Conservation (phyloP, 2,888 invertebrate genomes). For the Tridacna gigas region DNA sequence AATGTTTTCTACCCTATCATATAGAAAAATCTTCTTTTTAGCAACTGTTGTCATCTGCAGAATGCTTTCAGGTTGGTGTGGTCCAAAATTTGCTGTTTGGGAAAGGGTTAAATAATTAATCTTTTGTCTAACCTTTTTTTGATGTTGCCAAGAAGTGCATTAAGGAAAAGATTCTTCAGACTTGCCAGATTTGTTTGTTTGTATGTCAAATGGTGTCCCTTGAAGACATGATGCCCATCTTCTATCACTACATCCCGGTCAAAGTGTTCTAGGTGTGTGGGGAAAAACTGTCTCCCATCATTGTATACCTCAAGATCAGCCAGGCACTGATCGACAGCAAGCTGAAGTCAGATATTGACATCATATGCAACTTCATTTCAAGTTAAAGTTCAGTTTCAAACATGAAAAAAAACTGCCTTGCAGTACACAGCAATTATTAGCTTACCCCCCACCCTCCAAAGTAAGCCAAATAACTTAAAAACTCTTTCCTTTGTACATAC, state of each 20-base stretch:
- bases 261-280: slow-evolving; percentile 26
- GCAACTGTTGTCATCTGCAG: too few relatives aligned
- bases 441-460: too few relatives aligned
- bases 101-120: too few relatives aligned
- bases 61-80: too few relatives aligned
- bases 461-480: too few relatives aligned
- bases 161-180: too few relatives aligned
- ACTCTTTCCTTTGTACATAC: too few relatives aligned
- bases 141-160: too few relatives aligned
- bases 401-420: not conserved
- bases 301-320: slow-evolving; percentile 32
- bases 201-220: slow-evolving; percentile 16
- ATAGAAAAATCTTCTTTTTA: too few relatives aligned
- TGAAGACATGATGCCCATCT: slow-evolving; percentile 27
- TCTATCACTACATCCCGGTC: not conserved
- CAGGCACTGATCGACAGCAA: slow-evolving; percentile 35
- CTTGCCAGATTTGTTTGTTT: slow-evolving; percentile 8
- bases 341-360: slow-evolving; percentile 12
- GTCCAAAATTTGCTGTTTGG: too few relatives aligned
- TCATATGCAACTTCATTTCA: not conserved
- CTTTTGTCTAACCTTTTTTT: too few relatives aligned
- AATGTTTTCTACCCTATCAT: too few relatives aligned
- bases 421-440: not conserved
- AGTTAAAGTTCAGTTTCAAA: not conserved
- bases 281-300: slow-evolving; percentile 13